Conservation (phyloP, 2,113 vertebrate genomes). For the Salvelinus sp. region DNA sequence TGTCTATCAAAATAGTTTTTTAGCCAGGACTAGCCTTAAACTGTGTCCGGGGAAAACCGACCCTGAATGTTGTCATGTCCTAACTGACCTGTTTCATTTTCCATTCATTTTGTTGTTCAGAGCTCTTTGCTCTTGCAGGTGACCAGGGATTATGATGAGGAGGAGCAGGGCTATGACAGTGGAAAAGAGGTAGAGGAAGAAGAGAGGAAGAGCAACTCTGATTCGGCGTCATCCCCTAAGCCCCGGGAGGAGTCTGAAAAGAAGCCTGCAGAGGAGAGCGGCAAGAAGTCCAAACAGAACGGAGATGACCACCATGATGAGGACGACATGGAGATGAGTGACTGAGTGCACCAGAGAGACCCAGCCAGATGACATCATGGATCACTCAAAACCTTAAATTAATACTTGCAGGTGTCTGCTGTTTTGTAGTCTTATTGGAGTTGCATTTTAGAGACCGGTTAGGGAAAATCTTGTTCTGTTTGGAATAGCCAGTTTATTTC, state of each 20-base stretch:
- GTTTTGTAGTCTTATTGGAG: constrained; percentile 74
- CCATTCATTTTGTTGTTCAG: neutral
- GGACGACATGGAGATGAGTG: constrained; percentile 99
- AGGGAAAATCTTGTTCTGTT: constrained; percentile 7
- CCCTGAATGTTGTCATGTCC: no score
- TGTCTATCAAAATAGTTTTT: neutral
- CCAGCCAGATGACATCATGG: constrained; percentile 12
- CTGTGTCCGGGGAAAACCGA: no score
- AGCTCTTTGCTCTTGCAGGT: constrained; percentile 75
- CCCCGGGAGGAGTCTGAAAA: constrained; percentile 66
- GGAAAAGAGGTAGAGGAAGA: constrained; percentile 89
- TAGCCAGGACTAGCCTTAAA: no score
- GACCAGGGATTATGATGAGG: constrained; percentile 96
- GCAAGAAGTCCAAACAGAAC: constrained; percentile 89
- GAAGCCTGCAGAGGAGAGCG: constrained; percentile 65
- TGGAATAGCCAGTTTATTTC: constrained; percentile 20
- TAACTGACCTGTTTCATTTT: neutral
- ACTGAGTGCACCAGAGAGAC: constrained; percentile 68
- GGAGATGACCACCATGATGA: constrained; percentile 91
- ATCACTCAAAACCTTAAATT: constrained; percentile 17
- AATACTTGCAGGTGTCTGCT: constrained; percentile 27
- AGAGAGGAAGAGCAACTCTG: constrained; percentile 80
- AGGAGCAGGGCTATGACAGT: constrained; percentile 97
- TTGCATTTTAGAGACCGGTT: constrained; percentile 35
- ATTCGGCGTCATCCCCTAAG: constrained; percentile 78